A percentile compares a stretch with the other conserved stretches of the same genome.
These are phyloP conservation scores for Diadema setosum DNA, from an alignment of 35 echinoderm and acorn worm genomes.

Conservation along the genomic window DNA sequence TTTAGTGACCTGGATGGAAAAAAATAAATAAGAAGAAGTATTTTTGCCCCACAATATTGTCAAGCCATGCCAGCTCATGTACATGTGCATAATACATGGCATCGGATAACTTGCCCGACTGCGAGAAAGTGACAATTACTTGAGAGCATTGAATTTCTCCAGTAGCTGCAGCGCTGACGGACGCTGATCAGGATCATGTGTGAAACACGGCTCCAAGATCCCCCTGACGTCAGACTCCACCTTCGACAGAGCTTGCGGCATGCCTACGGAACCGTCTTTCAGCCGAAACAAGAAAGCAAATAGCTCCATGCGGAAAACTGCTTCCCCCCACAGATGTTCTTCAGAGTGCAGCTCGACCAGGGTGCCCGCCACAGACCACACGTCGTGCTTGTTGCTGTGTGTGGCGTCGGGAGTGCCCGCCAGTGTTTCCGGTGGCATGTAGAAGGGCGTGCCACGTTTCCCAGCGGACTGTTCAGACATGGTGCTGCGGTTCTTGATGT, in stretches of 20 bases:
- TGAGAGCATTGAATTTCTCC: not conserved
- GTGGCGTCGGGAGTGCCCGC: not conserved
- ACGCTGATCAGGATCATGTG: not conserved
- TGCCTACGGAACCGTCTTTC: not conserved
- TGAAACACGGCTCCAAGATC: not conserved
- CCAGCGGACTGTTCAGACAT: not conserved
- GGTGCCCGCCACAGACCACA: not conserved
- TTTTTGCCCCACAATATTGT: too few species aligned
- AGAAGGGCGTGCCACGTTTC: not conserved
- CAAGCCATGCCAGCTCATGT: too few species aligned
- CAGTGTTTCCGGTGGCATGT: not conserved
- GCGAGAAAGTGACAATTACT: too few species aligned
- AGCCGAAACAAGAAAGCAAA: not conserved
- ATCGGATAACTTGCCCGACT: too few species aligned
- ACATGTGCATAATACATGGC: too few species aligned
- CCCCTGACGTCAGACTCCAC: not conserved
- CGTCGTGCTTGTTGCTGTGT: not conserved
- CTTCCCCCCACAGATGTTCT: not conserved
- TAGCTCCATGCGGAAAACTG: not conserved
- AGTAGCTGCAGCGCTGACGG: not conserved
- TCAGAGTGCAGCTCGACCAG: not conserved
- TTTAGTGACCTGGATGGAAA: too few species aligned
- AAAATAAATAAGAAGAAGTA: too few species aligned
- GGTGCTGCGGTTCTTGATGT: not conserved
- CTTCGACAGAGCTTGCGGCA: not conserved